These are phyloP conservation scores for Protosalanx chinensis DNA, from an alignment of 2,797 vertebrate genomes.

Conservation along the genomic window DNA sequence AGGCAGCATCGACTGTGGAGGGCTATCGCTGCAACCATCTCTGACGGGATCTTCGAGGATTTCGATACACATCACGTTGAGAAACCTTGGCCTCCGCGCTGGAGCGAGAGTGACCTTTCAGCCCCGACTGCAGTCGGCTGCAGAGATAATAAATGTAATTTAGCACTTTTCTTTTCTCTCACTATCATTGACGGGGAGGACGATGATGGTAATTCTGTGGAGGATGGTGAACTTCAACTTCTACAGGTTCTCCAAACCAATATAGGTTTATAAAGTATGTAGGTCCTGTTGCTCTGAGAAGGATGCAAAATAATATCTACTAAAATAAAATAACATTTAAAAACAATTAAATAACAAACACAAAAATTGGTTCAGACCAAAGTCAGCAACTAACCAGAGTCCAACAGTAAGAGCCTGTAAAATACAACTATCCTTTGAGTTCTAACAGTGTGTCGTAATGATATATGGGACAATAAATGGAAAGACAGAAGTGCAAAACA, in stretches of 20 bases:
- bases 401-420: no score
- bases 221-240: not conserved
- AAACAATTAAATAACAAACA: no score
- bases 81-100: constrained; percentile 20
- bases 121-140: constrained; percentile 27
- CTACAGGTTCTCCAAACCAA: constrained; percentile 13
- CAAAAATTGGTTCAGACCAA: no score
- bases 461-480: no score
- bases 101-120: constrained; percentile 43
- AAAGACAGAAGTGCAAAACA: not conserved
- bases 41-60: constrained; percentile 17
- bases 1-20: not conserved
- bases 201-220: constrained; percentile 4
- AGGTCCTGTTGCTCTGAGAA: not conserved
- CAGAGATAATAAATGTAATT: constrained; percentile 24
- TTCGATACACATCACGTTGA: constrained; percentile 38
- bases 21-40: constrained; percentile 13
- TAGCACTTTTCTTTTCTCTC: not conserved
- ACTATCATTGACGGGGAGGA: constrained; percentile 10
- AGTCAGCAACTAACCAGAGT: no score
- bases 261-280: constrained; percentile 28
- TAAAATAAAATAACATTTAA: no score
- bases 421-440: no score
- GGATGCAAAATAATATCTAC: no score
- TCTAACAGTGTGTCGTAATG: no score